Conservation (phyloP, 1,140 invertebrate genomes). For the Lysiphlebus fabarum region DNA sequence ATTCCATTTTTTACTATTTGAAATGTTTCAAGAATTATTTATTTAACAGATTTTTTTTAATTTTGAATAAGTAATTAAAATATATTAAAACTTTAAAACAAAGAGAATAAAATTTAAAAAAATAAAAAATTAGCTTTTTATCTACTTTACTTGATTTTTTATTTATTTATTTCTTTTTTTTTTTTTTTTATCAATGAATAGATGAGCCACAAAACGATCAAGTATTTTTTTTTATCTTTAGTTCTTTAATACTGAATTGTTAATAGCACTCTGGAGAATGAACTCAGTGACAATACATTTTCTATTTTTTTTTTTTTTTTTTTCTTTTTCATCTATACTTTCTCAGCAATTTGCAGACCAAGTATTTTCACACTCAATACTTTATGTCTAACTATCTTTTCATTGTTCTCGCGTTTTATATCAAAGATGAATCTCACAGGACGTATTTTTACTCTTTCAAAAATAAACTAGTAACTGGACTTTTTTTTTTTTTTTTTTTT, state of each 20-base stretch:
- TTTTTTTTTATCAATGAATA: neutral
- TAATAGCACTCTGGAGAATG: constrained; percentile 14
- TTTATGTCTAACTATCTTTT: neutral
- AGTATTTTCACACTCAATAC: too few species aligned
- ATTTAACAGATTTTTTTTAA: too few species aligned
- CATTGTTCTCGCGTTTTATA: constrained; percentile 9
- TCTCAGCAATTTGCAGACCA: neutral
- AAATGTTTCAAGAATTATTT: too few species aligned
- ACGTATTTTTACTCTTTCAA: constrained; percentile 4
- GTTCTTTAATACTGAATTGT: constrained; percentile 13
- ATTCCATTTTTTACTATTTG: too few species aligned
- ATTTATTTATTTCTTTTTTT: neutral
- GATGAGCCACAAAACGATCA: constrained; percentile 10
- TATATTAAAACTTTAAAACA: too few species aligned
- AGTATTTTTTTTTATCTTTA: constrained; percentile 2
- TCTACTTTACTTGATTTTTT: neutral
- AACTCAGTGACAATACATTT: constrained; percentile 13
- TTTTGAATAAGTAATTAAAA: too few species aligned
- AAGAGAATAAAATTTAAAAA: too few species aligned
- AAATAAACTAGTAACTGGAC: constrained; percentile 4
- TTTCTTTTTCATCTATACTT: neutral
- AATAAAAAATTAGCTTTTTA: too few species aligned
- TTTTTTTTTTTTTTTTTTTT: too few species aligned
- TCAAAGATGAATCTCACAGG: constrained; percentile 4
- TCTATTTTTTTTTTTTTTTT: constrained; percentile 8